Percentiles rank a stretch among this genome's conserved stretches.
Evolutionary conservation across 2,113 vertebrate genomes (phyloP).

Genomic region (Climacteris rufus): DNA sequence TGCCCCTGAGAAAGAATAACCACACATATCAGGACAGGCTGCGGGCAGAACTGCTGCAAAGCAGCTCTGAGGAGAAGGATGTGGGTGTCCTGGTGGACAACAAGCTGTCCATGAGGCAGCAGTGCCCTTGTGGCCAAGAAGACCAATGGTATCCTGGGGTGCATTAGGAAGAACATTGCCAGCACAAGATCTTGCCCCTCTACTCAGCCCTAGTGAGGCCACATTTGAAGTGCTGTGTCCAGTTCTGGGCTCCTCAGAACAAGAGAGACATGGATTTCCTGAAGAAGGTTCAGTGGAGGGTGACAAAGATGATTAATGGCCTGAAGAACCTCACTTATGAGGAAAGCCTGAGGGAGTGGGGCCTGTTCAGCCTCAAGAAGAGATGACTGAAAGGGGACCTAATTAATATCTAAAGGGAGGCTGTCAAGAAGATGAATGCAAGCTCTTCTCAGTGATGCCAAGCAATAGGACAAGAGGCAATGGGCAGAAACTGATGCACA

Average conservation of each 20-base stretch:
- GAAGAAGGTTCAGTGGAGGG: background rate
- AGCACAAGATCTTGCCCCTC: background rate
- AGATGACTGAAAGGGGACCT: background rate
- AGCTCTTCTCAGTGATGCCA: background rate
- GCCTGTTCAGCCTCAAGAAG: background rate
- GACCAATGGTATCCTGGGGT: too few species aligned
- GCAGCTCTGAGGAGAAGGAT: background rate
- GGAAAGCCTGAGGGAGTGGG: background rate
- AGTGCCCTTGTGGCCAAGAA: background rate
- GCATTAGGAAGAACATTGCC: background rate
- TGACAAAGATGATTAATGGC: background rate
- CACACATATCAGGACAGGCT: background rate
- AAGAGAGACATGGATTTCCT: background rate
- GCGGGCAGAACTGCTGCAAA: background rate
- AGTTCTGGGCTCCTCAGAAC: background rate
- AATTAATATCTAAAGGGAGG: background rate
- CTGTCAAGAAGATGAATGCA: background rate
- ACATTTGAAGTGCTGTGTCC: background rate
- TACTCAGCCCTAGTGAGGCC: background rate
- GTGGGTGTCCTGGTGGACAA: background rate
- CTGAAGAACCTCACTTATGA: background rate
- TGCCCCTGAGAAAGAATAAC: background rate
- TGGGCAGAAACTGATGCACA: background rate
- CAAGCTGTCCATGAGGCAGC: background rate
- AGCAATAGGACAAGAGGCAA: background rate